Evolutionary conservation across 2,888 invertebrate genomes (phyloP), one percentile per base, ranked within the genome.

Genomic region (Morpho deidamia): DNA sequence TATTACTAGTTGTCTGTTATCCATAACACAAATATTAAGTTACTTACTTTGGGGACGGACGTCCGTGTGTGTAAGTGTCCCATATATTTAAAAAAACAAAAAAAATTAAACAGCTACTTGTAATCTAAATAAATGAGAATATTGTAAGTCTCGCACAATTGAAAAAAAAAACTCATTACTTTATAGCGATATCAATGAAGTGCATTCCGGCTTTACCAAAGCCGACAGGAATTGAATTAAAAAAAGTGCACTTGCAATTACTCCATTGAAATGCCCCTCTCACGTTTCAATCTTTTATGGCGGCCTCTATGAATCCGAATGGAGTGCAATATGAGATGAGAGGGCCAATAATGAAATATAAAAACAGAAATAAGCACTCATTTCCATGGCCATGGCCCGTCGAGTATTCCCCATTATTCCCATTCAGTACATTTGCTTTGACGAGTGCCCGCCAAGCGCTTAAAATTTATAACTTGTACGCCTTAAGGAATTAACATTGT

Each of bases 291-390:
- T 83, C 86, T 80, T 88, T 87, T 88, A 85, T 87, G 74, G 79
- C 81, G 80, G 83, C 78, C 81, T 81, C 81, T 83, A 81, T 85
- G 84, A 82, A 74, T 81, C 76, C 76, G 74, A 76, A 78, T 77
- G 74, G 74, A 83, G 83, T 83, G 86, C 85, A 85, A 85, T 85
- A 83, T 77, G 86, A 85, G 87, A 83, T 82, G 84, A 86, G 87
- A 84, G 85, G 78, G 84, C 87, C 83, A 88, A 88, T 86, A 87
- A 88, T 87, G 82, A 84, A 87, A 87, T 84, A 86, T 86, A 86
- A 88, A 86, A 88, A 86, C 83, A 85, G 79, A 80, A 83, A 83
- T 82, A 81, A 84, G 85, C 76, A 80, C 81, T 81, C 76, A 76
- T 80, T 83, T 78, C 78, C 74, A 74, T 74, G 71, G 74, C 70